phyloP scores from a whole-genome alignment of 2,888 invertebrate genomes.

The Dendrolimus pini region DNA sequence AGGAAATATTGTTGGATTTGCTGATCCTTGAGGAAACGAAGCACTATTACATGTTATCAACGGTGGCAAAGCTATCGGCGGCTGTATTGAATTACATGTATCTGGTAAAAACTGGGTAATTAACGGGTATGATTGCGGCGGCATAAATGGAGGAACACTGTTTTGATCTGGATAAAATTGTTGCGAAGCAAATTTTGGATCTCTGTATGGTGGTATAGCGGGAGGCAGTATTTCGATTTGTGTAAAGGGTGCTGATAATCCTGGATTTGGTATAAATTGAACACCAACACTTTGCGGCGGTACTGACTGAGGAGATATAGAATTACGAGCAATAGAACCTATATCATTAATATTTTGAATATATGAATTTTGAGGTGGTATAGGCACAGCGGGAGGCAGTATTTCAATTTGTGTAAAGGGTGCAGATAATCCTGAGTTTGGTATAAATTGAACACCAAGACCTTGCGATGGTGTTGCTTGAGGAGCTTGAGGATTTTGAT shows the following conservation, averaged over 20 bases:
- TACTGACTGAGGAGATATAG: background rate
- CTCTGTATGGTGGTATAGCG: background rate
- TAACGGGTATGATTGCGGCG: background rate
- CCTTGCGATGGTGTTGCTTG: too few relatives aligned
- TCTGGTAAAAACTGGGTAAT: background rate
- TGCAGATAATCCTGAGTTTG: background rate
- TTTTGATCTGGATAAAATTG: background rate
- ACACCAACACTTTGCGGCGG: too few relatives aligned
- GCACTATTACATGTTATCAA: background rate
- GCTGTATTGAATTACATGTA: background rate
- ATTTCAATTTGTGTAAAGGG: background rate
- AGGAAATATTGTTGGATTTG: background rate
- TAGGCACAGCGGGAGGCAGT: background rate
- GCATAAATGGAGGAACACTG: background rate
- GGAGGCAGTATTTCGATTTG: background rate
- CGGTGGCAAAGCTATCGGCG: background rate
- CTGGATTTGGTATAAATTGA: too few relatives aligned
- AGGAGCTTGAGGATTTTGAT: background rate
- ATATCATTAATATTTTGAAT: background rate
- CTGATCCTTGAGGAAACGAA: background rate
- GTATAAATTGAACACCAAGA: too few relatives aligned
- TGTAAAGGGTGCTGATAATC: background rate
- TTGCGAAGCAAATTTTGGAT: background rate
- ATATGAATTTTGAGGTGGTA: too few relatives aligned
- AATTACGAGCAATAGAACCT: background rate